These are phyloP conservation scores for Tineola bisselliella DNA, from an alignment of 2,888 invertebrate genomes.

Conservation along the genomic window DNA sequence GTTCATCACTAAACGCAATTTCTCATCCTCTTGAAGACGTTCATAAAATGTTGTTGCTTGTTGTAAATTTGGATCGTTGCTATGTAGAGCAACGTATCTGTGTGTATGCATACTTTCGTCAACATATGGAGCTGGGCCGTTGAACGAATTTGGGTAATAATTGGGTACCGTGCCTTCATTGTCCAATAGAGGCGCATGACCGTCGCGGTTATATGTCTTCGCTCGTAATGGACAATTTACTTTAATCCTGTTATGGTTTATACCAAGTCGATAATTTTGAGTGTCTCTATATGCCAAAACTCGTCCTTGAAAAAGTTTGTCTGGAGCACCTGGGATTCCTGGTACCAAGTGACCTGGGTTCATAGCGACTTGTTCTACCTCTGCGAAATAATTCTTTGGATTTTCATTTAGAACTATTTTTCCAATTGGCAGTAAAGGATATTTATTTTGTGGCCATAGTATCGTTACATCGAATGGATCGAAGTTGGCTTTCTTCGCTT, in stretches of 20 bases:
- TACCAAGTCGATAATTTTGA: slow-evolving; percentile 40
- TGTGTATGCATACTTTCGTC: slow-evolving; percentile 35
- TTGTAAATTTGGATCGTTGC: slow-evolving; percentile 31
- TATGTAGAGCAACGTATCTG: slow-evolving; percentile 25
- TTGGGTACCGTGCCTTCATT: slow-evolving; percentile 90
- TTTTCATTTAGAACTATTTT: slow-evolving; percentile 32
- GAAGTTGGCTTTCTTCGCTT: slow-evolving; percentile 31
- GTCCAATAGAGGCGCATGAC: slow-evolving; percentile 73
- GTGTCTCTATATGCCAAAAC: slow-evolving; percentile 34
- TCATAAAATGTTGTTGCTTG: slow-evolving; percentile 80
- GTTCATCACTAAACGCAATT: slow-evolving; percentile 50
- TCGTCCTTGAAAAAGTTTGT: slow-evolving; percentile 34
- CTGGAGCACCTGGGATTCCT: slow-evolving; percentile 43
- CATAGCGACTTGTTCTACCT: slow-evolving; percentile 34
- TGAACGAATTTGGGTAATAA: slow-evolving; percentile 94
- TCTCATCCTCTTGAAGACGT: slow-evolving; percentile 74
- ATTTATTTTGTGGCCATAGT: slow-evolving; percentile 45
- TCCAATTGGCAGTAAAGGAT: slow-evolving; percentile 33
- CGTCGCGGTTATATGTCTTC: slow-evolving; percentile 37
- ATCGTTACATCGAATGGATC: slow-evolving; percentile 44
- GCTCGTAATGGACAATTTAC: slow-evolving; percentile 37
- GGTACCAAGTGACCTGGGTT: slow-evolving; percentile 45
- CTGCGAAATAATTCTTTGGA: slow-evolving; percentile 36
- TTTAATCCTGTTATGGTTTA: slow-evolving; percentile 35
- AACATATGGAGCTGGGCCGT: slow-evolving; percentile 77